Conservation (phyloP, 2,113 vertebrate species). For the Tricholaema leucomelas region DNA sequence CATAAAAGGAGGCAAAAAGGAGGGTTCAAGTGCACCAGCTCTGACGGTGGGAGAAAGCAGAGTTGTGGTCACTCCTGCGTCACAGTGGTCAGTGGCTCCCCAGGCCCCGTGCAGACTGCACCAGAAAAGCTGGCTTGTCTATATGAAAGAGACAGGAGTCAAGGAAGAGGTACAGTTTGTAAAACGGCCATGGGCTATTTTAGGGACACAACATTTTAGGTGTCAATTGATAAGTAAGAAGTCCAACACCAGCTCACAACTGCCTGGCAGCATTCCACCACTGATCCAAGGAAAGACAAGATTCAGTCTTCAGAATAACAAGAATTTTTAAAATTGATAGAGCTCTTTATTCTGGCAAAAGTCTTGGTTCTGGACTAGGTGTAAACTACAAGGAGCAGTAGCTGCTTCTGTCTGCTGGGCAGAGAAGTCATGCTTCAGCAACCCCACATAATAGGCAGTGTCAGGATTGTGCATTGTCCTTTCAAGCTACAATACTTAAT, state of each 20-base stretch:
- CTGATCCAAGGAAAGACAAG: background rate
- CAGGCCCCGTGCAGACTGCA: background rate
- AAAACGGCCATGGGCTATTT: background rate
- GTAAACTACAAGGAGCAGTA: background rate
- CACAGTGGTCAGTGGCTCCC: background rate
- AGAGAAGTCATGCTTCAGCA: background rate
- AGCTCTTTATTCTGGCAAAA: background rate
- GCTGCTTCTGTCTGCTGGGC: background rate
- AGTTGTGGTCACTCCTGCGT: background rate
- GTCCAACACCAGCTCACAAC: background rate
- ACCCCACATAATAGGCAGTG: background rate
- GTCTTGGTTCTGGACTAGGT: accelerated
- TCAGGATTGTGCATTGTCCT: background rate
- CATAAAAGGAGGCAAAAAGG: background rate
- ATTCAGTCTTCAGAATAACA: background rate
- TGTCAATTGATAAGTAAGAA: background rate
- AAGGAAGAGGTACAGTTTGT: background rate
- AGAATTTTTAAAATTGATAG: background rate
- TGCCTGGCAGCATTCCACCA: background rate
- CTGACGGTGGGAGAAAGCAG: background rate
- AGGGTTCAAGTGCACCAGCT: background rate
- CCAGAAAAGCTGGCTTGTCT: accelerated
- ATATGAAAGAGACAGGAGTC: background rate
- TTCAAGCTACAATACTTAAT: background rate
- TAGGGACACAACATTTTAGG: background rate